Conservation (phyloP, 2,113 vertebrate genomes). For the Hystrix brachyura region DNA sequence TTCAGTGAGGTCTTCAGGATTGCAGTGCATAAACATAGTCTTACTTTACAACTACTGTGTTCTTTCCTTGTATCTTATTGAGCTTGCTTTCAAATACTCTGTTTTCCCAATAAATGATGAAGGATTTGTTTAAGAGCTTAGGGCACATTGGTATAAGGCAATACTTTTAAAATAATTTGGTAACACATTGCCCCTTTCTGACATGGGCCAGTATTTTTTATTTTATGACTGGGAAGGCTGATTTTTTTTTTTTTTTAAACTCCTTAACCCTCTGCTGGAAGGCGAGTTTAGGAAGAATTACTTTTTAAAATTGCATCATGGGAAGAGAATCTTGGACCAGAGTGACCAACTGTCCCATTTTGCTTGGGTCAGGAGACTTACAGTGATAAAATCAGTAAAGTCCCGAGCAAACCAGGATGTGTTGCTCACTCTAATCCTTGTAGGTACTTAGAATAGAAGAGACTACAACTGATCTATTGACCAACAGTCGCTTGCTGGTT, state of each 20-base stretch:
- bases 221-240: conserved; percentile 31
- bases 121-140: conserved; percentile 15
- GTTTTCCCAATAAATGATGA: conserved; percentile 54
- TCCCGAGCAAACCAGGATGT: neutral
- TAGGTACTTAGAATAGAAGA: neutral
- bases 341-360: neutral
- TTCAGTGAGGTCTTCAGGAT: conserved; percentile 15
- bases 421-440: conserved; percentile 1
- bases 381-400: neutral
- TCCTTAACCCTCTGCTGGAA: conserved; percentile 10
- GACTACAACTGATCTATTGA: neutral
- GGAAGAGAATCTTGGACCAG: neutral
- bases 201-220: conserved; percentile 39
- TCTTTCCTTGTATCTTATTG: neutral
- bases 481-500: neutral
- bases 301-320: neutral
- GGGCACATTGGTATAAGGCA: neutral
- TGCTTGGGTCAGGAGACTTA: neutral
- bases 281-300: neutral
- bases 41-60: conserved; percentile 26
- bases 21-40: conserved; percentile 16
- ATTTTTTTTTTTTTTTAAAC: neutral
- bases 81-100: conserved; percentile 58
- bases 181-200: neutral
- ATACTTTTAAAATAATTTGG: conserved; percentile 46